Percentiles rank a stretch among this genome's conserved stretches.
phyloP scores from a whole-genome alignment of 2,888 invertebrate genomes.

The Erpobdella octoculata region DNA sequence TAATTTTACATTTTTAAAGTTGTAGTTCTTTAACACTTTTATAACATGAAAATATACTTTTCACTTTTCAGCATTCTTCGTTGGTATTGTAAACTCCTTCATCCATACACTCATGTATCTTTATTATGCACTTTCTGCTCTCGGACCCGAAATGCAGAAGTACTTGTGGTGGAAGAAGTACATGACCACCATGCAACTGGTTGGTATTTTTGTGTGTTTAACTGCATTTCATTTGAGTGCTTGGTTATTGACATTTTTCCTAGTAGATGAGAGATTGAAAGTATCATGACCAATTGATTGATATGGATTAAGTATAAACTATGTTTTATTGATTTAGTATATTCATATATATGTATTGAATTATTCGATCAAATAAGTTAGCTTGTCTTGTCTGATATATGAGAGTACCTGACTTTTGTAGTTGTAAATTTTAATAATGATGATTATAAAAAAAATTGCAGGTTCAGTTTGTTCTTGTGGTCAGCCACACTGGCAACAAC shows the following conservation, averaged over 20 bases:
- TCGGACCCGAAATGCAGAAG: slow-evolving; percentile 49
- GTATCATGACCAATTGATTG: not conserved
- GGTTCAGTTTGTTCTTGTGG: slow-evolving; percentile 50
- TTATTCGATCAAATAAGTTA: not conserved
- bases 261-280: not conserved
- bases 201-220: slow-evolving; percentile 35
- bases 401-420: not conserved
- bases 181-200: slow-evolving; percentile 49
- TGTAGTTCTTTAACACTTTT: not conserved
- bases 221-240: not conserved
- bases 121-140: slow-evolving; percentile 48
- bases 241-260: not conserved
- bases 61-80: slow-evolving; percentile 46
- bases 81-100: slow-evolving; percentile 47
- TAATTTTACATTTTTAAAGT: too few species aligned
- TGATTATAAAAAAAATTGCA: slow-evolving; percentile 32
- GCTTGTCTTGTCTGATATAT: not conserved
- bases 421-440: not conserved
- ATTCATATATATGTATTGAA: not conserved
- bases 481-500: slow-evolving; percentile 44
- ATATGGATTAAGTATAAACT: not conserved
- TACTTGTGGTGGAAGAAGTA: slow-evolving; percentile 52
- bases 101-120: slow-evolving; percentile 51
- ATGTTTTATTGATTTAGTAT: not conserved
- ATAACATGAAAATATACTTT: not conserved